phyloP scores from a whole-genome alignment of 2,113 vertebrate species.

The Alaudala cheleensis region DNA sequence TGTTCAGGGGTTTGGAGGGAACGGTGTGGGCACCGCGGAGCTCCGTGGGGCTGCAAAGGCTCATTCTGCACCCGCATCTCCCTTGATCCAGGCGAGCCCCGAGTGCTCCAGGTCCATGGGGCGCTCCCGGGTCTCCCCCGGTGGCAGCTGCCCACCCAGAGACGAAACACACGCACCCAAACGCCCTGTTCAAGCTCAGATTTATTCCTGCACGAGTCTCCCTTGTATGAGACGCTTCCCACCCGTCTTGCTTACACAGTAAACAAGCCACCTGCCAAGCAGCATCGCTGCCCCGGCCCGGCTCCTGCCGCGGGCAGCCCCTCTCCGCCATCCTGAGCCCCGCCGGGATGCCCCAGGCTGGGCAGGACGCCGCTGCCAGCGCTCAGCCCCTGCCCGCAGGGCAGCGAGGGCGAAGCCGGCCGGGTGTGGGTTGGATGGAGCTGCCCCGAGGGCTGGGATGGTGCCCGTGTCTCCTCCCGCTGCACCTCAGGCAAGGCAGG shows the following conservation, averaged over 20 bases:
- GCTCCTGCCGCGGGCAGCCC: background rate
- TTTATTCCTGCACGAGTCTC: slow-evolving; percentile 77
- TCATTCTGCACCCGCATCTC: background rate
- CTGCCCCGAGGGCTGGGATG: background rate
- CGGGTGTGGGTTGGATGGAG: background rate
- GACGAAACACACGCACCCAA: background rate
- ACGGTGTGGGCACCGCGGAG: background rate
- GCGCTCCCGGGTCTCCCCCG: accelerated
- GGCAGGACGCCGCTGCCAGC: background rate
- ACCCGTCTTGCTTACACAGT: slow-evolving; percentile 78
- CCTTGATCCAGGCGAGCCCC: background rate
- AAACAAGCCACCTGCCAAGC: slow-evolving; percentile 71
- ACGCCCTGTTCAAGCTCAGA: slow-evolving; percentile 43
- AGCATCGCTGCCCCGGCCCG: slow-evolving; percentile 3
- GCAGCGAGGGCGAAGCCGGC: background rate
- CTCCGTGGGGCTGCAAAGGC: background rate
- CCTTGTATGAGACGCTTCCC: slow-evolving; percentile 60
- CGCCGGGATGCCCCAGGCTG: background rate
- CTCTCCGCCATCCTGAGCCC: background rate
- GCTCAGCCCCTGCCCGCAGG: background rate
- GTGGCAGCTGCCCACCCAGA: accelerated
- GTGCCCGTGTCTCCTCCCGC: background rate
- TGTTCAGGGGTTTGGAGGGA: slow-evolving; percentile 6
- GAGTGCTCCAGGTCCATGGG: accelerated
- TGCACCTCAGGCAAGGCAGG: slow-evolving; percentile 2